Evolutionary conservation across 2,113 vertebrate genomes (phyloP).

Genomic region (Acanthisitta chloris): DNA sequence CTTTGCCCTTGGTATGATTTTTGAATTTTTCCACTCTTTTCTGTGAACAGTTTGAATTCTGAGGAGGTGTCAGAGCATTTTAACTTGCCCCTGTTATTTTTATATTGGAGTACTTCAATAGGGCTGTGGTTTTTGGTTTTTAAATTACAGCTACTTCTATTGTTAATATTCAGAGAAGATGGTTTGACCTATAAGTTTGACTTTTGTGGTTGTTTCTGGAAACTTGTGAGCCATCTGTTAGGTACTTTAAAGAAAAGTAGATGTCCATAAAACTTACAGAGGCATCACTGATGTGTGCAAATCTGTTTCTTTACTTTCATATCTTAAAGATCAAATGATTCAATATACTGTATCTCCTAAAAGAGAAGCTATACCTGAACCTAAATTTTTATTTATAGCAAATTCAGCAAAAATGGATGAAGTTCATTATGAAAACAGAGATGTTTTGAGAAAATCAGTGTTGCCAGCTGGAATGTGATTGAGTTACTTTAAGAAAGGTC

Average conservation of each 20-base stretch:
- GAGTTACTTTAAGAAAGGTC: neutral
- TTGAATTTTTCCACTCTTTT: neutral
- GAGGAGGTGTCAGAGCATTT: neutral
- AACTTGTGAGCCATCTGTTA: slow-evolving; percentile 10
- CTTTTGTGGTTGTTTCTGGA: neutral
- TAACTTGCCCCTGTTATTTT: neutral
- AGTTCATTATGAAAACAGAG: neutral
- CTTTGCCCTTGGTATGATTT: neutral
- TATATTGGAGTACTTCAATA: neutral
- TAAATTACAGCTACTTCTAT: neutral
- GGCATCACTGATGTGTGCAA: neutral
- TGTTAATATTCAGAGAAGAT: slow-evolving; percentile 10
- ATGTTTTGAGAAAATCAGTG: neutral
- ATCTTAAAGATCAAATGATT: neutral
- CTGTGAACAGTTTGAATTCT: neutral
- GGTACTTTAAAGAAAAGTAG: neutral
- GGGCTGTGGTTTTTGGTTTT: neutral
- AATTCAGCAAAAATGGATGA: neutral
- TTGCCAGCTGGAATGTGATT: neutral
- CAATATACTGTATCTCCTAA: neutral
- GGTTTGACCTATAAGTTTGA: slow-evolving; percentile 14
- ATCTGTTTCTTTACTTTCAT: neutral
- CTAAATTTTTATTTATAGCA: neutral
- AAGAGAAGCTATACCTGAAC: neutral
- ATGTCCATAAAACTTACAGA: neutral